phyloP scores from a whole-genome alignment of 2,888 invertebrate genomes.

The Drosophila pegasa region DNA sequence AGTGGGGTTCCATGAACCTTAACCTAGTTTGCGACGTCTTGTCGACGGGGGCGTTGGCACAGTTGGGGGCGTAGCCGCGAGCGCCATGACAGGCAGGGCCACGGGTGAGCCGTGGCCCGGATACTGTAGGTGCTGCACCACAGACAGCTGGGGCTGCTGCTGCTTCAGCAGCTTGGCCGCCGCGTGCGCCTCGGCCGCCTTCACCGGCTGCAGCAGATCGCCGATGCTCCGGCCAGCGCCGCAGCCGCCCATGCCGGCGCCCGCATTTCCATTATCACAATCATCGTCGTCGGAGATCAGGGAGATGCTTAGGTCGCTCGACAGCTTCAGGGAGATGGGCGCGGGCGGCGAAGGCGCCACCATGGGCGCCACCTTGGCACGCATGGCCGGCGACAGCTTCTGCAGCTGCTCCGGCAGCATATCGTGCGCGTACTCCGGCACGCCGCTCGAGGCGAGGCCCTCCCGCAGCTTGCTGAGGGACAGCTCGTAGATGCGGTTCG shows the following conservation, averaged over 20 bases:
- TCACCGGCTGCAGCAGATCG: slow-evolving; percentile 47
- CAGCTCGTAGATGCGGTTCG: slow-evolving; percentile 83
- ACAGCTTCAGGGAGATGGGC: slow-evolving; percentile 80
- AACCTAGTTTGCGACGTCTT: slow-evolving; percentile 69
- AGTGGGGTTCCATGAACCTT: slow-evolving; percentile 21
- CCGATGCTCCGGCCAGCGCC: slow-evolving; percentile 8
- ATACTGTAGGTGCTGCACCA: slow-evolving; percentile 72
- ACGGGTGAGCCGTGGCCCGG: slow-evolving; percentile 59
- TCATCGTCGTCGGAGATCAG: slow-evolving; percentile 83
- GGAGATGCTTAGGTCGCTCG: slow-evolving; percentile 83
- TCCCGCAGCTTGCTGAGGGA: slow-evolving; percentile 83
- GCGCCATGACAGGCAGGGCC: slow-evolving; percentile 64
- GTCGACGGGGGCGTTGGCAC: slow-evolving; percentile 38
- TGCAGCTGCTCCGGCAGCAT: slow-evolving; percentile 68
- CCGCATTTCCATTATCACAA: slow-evolving; percentile 61
- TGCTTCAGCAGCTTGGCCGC: slow-evolving; percentile 73
- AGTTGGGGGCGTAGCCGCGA: slow-evolving; percentile 32
- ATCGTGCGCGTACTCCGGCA: slow-evolving; percentile 76
- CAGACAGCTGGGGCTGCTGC: slow-evolving; percentile 76
- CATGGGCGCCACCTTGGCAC: slow-evolving; percentile 71
- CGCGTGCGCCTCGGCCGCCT: slow-evolving; percentile 53
- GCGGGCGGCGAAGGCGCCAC: slow-evolving; percentile 70
- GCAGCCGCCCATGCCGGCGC: slow-evolving; percentile 5
- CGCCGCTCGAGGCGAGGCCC: slow-evolving; percentile 82
- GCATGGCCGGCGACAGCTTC: slow-evolving; percentile 67